These are phyloP conservation scores for Drosophila bocki DNA, from an alignment of 1,140 invertebrate genomes.

Conservation along the genomic window DNA sequence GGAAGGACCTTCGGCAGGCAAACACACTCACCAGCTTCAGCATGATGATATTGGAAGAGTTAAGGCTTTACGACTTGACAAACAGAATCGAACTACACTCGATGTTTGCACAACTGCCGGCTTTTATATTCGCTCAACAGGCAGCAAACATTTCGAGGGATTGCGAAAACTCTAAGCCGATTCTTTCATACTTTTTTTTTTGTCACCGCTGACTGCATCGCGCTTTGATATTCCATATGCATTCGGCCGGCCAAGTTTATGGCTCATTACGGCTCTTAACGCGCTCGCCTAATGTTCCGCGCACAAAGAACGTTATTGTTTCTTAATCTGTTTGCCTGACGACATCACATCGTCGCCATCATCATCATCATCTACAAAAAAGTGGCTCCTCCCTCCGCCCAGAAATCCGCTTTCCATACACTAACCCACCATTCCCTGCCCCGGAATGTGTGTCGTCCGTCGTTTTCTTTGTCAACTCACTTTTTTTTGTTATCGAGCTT, in stretches of 20 bases:
- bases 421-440: slow-evolving; percentile 2
- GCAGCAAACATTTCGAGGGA: slow-evolving; percentile 23
- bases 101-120: slow-evolving; percentile 28
- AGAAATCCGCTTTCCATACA: slow-evolving; percentile 28
- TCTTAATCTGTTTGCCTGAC: slow-evolving; percentile 67
- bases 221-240: slow-evolving; percentile 69
- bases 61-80: slow-evolving; percentile 43
- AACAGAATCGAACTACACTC: slow-evolving; percentile 58
- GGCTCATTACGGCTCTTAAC: slow-evolving; percentile 68
- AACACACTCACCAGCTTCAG: slow-evolving; percentile 68
- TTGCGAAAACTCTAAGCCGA: slow-evolving; percentile 33
- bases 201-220: slow-evolving; percentile 47
- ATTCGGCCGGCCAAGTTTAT: slow-evolving; percentile 61
- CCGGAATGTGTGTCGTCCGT: slow-evolving; percentile 16
- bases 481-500: slow-evolving; percentile 7
- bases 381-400: slow-evolving; percentile 7
- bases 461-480: slow-evolving; percentile 30
- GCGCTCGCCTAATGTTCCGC: slow-evolving; percentile 51
- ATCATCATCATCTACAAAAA: slow-evolving; percentile 24
- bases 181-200: slow-evolving; percentile 24
- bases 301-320: slow-evolving; percentile 65
- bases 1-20: slow-evolving; percentile 7
- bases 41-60: slow-evolving; percentile 50
- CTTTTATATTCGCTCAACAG: slow-evolving; percentile 54
- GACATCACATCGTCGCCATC: slow-evolving; percentile 41